Conservation (phyloP, 2,797 vertebrate genomes). For the Sebastes steindachneri region DNA sequence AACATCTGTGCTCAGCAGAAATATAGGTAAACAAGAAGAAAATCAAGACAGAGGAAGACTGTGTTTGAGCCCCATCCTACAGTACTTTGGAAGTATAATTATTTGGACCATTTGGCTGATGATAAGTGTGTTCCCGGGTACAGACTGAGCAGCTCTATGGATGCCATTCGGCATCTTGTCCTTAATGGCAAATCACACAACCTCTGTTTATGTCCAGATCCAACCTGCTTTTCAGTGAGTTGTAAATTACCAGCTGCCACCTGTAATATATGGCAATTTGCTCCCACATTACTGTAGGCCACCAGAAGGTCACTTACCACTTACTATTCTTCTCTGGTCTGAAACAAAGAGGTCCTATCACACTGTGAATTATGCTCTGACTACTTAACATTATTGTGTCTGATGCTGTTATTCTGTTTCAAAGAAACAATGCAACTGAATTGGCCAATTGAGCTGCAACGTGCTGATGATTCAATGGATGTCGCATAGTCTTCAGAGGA, state of each 20-base stretch:
- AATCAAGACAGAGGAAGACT: background rate
- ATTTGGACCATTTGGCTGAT: constrained; percentile 30
- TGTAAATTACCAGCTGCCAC: constrained; percentile 66
- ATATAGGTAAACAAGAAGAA: background rate
- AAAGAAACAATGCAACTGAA: background rate
- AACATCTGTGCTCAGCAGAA: background rate
- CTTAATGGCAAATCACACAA: constrained; percentile 15
- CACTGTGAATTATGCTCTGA: background rate
- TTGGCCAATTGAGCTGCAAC: background rate
- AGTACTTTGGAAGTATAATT: constrained; percentile 29
- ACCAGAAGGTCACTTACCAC: constrained; percentile 42
- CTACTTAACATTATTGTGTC: background rate
- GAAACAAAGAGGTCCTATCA: constrained; percentile 9
- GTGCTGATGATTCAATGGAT: background rate
- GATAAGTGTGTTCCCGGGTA: constrained; percentile 31
- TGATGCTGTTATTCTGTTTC: background rate
- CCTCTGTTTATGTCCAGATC: constrained; percentile 53
- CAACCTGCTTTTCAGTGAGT: constrained; percentile 47
- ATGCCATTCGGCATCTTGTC: constrained; percentile 9
- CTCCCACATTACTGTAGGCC: constrained; percentile 47
- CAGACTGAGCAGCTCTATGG: background rate
- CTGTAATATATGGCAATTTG: constrained; percentile 63
- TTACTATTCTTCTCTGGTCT: constrained; percentile 17
- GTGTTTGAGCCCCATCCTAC: background rate
- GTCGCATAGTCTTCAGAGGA: background rate